These are phyloP conservation scores for Helleia helle DNA, from an alignment of 2,888 invertebrate species.

Conservation along the genomic window DNA sequence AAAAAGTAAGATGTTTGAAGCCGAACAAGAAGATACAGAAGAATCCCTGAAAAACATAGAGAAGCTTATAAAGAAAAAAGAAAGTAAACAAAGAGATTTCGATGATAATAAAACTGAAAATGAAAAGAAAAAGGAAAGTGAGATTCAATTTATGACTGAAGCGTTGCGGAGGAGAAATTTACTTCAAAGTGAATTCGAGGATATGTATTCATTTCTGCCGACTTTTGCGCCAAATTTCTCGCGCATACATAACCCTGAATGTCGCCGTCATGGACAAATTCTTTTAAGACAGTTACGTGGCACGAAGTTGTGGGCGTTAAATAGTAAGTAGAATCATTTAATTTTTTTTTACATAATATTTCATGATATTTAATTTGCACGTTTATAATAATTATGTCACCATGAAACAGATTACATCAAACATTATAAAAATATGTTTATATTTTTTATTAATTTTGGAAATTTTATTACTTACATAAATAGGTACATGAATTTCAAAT, in stretches of 20 bases:
- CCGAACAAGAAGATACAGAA: background rate
- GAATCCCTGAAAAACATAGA: background rate
- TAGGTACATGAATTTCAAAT: too few species aligned
- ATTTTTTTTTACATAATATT: too few species aligned
- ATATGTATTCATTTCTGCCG: slow-evolving; percentile 77
- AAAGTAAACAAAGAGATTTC: slow-evolving; percentile 5
- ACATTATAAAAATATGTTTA: too few species aligned
- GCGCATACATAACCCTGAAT: slow-evolving; percentile 76
- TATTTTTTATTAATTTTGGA: too few species aligned
- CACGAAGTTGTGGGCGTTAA: slow-evolving; percentile 80
- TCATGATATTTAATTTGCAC: too few species aligned
- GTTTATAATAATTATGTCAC: too few species aligned
- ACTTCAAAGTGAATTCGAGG: slow-evolving; percentile 72
- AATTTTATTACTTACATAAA: too few species aligned
- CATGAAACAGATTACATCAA: too few species aligned
- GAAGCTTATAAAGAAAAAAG: background rate
- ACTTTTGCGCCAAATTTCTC: slow-evolving; percentile 81
- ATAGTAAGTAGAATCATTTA: slow-evolving; percentile 70
- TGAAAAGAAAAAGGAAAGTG: slow-evolving; percentile 24
- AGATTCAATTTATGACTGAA: slow-evolving; percentile 34
- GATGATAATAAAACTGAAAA: slow-evolving; percentile 11
- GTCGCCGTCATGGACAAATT: slow-evolving; percentile 80
- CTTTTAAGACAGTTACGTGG: slow-evolving; percentile 79
- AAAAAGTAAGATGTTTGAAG: background rate
- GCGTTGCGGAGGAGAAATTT: slow-evolving; percentile 55